Evolutionary conservation across 2,888 invertebrate species (phyloP), one percentile per base, ranked within the genome.

Genomic region (Cheilosia scutellata): DNA sequence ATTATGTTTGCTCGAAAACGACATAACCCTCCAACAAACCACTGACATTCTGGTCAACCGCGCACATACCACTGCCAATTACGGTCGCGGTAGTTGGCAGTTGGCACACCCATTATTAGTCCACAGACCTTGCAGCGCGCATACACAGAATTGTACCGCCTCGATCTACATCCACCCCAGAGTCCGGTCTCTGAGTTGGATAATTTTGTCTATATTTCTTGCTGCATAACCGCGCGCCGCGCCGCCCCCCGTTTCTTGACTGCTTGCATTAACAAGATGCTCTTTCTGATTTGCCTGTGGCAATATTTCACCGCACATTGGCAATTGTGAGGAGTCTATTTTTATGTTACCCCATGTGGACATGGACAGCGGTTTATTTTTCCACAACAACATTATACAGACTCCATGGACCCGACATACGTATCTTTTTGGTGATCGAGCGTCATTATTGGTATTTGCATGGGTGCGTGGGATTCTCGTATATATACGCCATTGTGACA

Each of bases 221-320:
- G 16, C 1, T 47, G 6, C 16, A 44, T 2, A 0, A n/a, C 42
- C 42, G 47, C 20, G 25, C n/a, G 44, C 1, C 4, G 5, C 7
- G 7, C 31, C 7, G 6, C 37, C 31, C n/a, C 16, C 20, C 37
- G 37, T 9, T 7, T 31, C 27, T 11, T 11, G 1, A 2, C 27
- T 4, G n/a, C 11, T n/a, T 25, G 57, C 62, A 37, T 25, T 58
- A 72, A 74, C 82, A 72, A 82, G 82, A 82, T 82, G 82, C 71
- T 77, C 76, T 76, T 76, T 76, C 65, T 66, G 77, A 82, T 82
- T 82, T 65, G 82, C 82, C 82, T 77, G 58, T 71, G 82, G 82
- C 82, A 77, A 72, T 77, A 82, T 77, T 82, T 82, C 77, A 82
- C 77, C 65, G 63, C 37, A 70, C 76, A 42, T 55, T 66, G 44